phyloP scores from a whole-genome alignment of 2,888 invertebrate genomes.

The Andrena trimmerana region DNA sequence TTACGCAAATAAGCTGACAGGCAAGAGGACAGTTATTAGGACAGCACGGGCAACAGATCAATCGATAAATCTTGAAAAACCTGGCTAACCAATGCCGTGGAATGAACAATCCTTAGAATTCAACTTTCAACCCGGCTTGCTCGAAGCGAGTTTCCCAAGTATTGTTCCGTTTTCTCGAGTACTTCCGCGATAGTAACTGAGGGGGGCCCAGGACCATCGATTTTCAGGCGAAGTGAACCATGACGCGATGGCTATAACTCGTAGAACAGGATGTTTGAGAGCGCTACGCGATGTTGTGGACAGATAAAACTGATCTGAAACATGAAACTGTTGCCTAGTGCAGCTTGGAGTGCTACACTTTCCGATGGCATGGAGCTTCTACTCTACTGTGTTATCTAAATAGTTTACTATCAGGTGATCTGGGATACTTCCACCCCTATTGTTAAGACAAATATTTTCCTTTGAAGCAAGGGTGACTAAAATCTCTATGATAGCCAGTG shows the following conservation, averaged over 20 bases:
- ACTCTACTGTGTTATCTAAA: too few relatives aligned
- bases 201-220: slow-evolving; percentile 12
- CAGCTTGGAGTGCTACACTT: background rate
- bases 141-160: slow-evolving; percentile 25
- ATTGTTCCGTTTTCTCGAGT: slow-evolving; percentile 34
- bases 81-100: background rate
- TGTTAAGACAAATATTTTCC: too few relatives aligned
- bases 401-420: too few relatives aligned
- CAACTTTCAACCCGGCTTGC: slow-evolving; percentile 35
- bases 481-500: too few relatives aligned
- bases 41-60: background rate
- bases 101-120: slow-evolving; percentile 21
- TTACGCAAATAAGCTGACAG: slow-evolving; percentile 2
- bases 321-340: slow-evolving; percentile 1
- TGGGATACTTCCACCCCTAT: too few relatives aligned
- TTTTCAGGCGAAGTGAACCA: slow-evolving; percentile 17
- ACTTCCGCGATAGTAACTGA: slow-evolving; percentile 25
- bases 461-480: too few relatives aligned
- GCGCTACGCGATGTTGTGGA: slow-evolving; percentile 4
- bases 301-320: slow-evolving; percentile 14
- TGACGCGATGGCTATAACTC: background rate
- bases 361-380: background rate
- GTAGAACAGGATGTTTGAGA: background rate
- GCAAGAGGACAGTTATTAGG: slow-evolving; percentile 20
- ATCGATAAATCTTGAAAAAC: background rate